Evolutionary conservation across 2,797 vertebrate species (phyloP), one percentile per base, ranked within the genome.

Genomic region (Chaunax sp.): DNA sequence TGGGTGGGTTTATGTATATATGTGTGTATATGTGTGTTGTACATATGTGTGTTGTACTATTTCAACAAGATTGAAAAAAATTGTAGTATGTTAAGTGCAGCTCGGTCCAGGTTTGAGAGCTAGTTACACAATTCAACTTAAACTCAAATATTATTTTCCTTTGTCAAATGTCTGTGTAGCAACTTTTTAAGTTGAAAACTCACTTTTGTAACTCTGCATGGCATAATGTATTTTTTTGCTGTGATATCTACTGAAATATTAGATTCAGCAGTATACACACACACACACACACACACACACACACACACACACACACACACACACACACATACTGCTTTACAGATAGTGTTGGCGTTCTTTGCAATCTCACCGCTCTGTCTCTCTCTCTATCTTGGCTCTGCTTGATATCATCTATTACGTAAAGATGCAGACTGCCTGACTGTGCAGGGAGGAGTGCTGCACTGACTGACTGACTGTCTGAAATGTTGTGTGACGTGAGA

Each of bases 401-500:
- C 60, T 67, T 69, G 78, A 85, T 57, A 84, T 88, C 79, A 74
- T 83, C 75, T 52, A 30, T 86, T 79, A 84, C 41, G 41, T 84
- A 82, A 85, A 82, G 62, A 64, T 69, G 75, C 69, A 74, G 72
- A 81, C 67, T 63, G 62, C 64, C 59, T 67, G 26, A 25, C 43
- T 8, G 20, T 65, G 57, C 41, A 60, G 45, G 23, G 60, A 81
- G 69, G 43, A 44, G 44, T 15, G 55, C 57, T 64, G 28, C 47
- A 52, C 72, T 68, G 72, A 77, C 72, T 64, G 72, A 75, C 82
- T 66, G 64, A 80, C 73, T n/a, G n/a, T n/a, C n/a, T 75, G 56
- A 84, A 85, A 86, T 82, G 84, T 77, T 81, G 80, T 69, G 78
- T 50, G 52, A 43, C 61, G n/a, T 80, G 79, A 83, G 47, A 63